Base-by-base conservation (phyloP, 2,797 vertebrate genomes). In the Sarcophilus harrisii region DNA sequence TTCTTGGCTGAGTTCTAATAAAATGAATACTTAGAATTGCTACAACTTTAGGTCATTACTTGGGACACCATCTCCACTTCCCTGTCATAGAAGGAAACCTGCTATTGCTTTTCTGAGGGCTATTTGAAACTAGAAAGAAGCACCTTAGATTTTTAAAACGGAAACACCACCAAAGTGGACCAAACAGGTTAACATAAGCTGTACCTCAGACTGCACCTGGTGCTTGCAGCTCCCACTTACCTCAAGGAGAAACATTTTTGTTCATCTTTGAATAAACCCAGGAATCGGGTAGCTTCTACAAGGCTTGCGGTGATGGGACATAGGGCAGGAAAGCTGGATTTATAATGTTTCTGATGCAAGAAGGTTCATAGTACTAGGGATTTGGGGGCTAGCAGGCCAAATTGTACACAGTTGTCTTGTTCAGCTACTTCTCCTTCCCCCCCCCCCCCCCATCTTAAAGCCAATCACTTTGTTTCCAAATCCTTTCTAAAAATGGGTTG, bases 401-500 rank as follows among this genome's bases (percentile, higher is more conserved):
- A 45, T 38, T 6, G 0, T 58, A 97, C 92, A 95, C 96, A 57
- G 62, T 32, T 92, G 58, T 54, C 58, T 55, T 73, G 14, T 95
- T 96, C 55, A 94, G 55, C 58, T 81, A 95, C 18, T 16, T 73
- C 93, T 91, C 92, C n/a, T n/a, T n/a, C 93, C 94, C 38, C 32
- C 14, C 73, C 90, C 91, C 93, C 94, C 38, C 32, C 16, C 73
- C 90, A 5, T 95, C 97, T 94, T 66, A 59, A 95, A 96, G 32
- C 52, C 90, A 93, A 32, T 30, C 91, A 5, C 29, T 60, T 96
- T 28, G 38, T 57, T 95, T 95, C 52, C 92, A 94, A 94, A 97
- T 91, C 58, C 94, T 96, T 92, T 87, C 91, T 55, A 45, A 96
- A 90, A 95, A 95, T 94, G 87, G 89, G 12, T 54, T 91, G 90